Conservation (phyloP, 2,888 invertebrate species). For the Stenichneumon culpator region DNA sequence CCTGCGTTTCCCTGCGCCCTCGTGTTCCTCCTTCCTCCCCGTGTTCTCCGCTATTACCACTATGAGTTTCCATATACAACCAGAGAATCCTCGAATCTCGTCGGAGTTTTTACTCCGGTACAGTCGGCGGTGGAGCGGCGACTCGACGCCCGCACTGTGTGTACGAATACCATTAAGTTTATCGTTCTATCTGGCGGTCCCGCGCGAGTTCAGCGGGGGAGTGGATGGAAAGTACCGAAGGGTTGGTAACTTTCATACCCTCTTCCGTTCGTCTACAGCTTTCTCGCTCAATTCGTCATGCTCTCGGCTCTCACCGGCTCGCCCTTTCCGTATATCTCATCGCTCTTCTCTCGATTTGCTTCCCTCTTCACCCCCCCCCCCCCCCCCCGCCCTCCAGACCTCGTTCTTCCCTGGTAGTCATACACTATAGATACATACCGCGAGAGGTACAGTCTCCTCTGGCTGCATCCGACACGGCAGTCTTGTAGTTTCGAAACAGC, state of each 20-base stretch:
- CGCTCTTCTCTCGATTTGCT: constrained; percentile 8
- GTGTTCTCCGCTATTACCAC: constrained; percentile 32
- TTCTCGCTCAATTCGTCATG: constrained; percentile 64
- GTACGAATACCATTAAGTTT: constrained; percentile 47
- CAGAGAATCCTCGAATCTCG: constrained; percentile 33
- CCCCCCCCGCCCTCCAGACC: too few species aligned
- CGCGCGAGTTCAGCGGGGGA: not conserved
- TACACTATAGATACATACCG: constrained; percentile 16
- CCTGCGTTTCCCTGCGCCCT: constrained; percentile 27
- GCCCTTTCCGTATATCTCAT: constrained; percentile 51
- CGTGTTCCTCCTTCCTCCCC: constrained; percentile 34
- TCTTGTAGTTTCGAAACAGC: constrained; percentile 84
- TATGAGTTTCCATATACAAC: not conserved
- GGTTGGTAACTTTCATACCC: constrained; percentile 23
- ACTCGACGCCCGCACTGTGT: constrained; percentile 2
- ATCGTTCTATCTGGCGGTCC: constrained; percentile 17
- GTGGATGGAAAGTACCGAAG: constrained; percentile 3
- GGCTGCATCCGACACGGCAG: constrained; percentile 83
- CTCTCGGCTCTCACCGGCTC: constrained; percentile 45
- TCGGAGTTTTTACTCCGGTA: constrained; percentile 25
- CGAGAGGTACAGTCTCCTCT: not conserved
- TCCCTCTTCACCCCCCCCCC: not conserved
- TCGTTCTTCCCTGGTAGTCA: not conserved
- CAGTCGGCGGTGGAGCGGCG: not conserved
- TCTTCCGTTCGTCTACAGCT: constrained; percentile 40